These are phyloP conservation scores for Acrocephalus scirpaceus DNA, from an alignment of 2,797 vertebrate genomes.

Conservation along the genomic window DNA sequence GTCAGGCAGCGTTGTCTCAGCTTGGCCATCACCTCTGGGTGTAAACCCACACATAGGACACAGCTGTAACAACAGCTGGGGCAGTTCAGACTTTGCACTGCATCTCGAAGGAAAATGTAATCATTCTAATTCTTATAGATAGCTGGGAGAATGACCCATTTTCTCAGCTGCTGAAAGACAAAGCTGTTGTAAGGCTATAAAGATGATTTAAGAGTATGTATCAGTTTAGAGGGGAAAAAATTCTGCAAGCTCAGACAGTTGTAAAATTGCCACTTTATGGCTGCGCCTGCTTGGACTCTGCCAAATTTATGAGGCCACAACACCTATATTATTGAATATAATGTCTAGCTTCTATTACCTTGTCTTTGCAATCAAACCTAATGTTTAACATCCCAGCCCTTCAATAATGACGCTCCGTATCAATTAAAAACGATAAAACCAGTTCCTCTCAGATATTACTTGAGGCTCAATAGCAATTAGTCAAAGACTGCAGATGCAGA, in stretches of 20 bases:
- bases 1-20: neutral
- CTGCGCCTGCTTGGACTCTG: constrained; percentile 21
- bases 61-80: neutral
- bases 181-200: constrained; percentile 36
- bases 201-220: constrained; percentile 46
- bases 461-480: neutral
- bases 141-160: constrained; percentile 25
- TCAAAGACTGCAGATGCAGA: neutral
- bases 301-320: constrained; percentile 21
- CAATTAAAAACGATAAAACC: constrained; percentile 29
- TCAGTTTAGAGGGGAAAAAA: constrained; percentile 34
- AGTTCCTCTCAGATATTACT: neutral
- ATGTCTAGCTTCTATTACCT: neutral
- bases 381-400: neutral
- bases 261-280: constrained; percentile 56
- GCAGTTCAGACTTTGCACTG: neutral
- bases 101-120: neutral
- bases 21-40: neutral
- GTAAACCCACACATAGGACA: neutral
- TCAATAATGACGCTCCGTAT: neutral
- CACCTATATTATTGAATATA: neutral
- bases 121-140: constrained; percentile 17
- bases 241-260: constrained; percentile 58
- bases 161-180: constrained; percentile 41
- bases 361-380: constrained; percentile 1